Percentiles rank a stretch among this genome's conserved stretches.
Conservation (phyloP, 1,140 invertebrate genomes). For the Whitmania pigra region DNA sequence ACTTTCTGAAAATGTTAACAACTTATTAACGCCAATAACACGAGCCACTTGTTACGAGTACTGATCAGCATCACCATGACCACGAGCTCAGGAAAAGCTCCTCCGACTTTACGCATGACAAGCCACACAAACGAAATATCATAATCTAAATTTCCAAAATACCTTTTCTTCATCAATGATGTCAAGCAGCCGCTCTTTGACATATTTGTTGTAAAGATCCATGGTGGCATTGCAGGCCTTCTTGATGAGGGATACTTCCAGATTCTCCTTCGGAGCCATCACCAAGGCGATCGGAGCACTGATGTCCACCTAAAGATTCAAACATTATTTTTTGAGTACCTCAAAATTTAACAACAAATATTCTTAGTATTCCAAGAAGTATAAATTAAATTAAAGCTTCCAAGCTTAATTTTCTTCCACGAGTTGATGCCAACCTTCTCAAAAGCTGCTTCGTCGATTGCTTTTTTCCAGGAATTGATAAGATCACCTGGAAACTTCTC, state of each 20-base stretch:
- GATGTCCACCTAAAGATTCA: constrained; percentile 59
- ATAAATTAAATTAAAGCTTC: too few relatives aligned
- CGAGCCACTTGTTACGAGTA: too few relatives aligned
- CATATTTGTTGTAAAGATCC: constrained; percentile 88
- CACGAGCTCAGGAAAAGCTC: too few relatives aligned
- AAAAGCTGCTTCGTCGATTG: constrained; percentile 45
- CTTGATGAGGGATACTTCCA: constrained; percentile 78
- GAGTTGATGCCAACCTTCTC: constrained; percentile 16
- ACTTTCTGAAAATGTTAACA: constrained; percentile 53
- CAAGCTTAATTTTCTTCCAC: constrained; percentile 9
- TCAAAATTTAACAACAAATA: not conserved
- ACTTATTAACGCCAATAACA: not conserved
- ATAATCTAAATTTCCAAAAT: constrained; percentile 19
- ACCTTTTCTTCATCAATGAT: constrained; percentile 90
- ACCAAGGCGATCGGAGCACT: constrained; percentile 68
- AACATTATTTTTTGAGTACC: not conserved
- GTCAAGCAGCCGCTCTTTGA: constrained; percentile 95
- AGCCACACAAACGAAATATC: too few relatives aligned
- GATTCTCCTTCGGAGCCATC: constrained; percentile 87
- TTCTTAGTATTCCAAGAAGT: too few relatives aligned
- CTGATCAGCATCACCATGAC: too few relatives aligned
- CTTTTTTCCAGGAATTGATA: constrained; percentile 73
- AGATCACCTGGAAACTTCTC: constrained; percentile 87
- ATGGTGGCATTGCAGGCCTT: constrained; percentile 83
- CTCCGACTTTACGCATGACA: too few relatives aligned